Base-by-base conservation (phyloP, 2,888 invertebrate genomes). In the Cylindroiulus punctatus region DNA sequence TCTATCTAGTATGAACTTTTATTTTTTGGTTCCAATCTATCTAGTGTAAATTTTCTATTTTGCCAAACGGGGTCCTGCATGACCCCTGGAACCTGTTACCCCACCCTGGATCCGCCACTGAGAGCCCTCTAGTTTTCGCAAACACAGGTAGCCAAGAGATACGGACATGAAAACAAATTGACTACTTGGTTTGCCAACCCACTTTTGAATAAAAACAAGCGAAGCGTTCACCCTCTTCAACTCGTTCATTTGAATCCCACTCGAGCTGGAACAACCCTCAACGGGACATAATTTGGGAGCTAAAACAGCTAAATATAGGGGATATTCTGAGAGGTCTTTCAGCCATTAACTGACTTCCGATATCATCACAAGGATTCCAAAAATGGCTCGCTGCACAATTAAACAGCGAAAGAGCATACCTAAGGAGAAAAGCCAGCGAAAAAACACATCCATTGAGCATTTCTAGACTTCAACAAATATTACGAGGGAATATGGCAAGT, bases 281-380 rank as follows among this genome's bases (percentile, higher is more conserved):
- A 10, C 19, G n/a, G 52, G 52, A 52, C 52, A 52, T 52, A n/a
- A 52, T 52, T 52, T 52, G 52, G n/a, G 19, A n/a, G 12, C 52
- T 52, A n/a, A 52, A 52, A 52, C 7, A 52, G 7, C 52, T 52
- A 52, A 52, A 52, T 52, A 52, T 52, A 52, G 52, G 47, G n/a
- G 52, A 52, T 52, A 19, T 52, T 52, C 52, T 52, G 4, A 52
- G 52, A 52, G 52, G 52, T 19, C 52, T 52, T 52, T 52, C n/a
- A 52, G 52, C 52, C 52, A 52, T 52, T 52, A 52, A 52, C 52
- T 52, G 52, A 52, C 52, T 52, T 52, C 52, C 52, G n/a, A 52
- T 52, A 52, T 52, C 19, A 52, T 52, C 52, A 1, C 52, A 52
- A 19, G 52, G 52, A n/a, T 17, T 52, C 52, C 52, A 52, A 52